These are phyloP conservation scores for Ferrisia virgata DNA, from an alignment of 2,888 invertebrate species.

Conservation along the genomic window DNA sequence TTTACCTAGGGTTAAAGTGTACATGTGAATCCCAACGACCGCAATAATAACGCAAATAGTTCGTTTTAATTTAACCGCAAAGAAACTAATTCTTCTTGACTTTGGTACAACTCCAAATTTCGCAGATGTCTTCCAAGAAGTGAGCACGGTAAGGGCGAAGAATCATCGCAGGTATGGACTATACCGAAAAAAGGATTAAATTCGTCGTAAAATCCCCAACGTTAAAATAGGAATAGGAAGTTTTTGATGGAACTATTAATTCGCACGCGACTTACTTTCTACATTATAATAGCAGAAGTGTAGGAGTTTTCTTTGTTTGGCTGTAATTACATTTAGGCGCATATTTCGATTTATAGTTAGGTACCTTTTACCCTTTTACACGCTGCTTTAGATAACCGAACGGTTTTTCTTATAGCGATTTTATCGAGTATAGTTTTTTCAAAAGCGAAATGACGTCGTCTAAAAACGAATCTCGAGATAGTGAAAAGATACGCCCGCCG, in stretches of 20 bases:
- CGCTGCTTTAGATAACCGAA: background rate
- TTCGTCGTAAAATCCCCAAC: background rate
- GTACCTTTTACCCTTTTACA: background rate
- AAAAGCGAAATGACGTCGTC: background rate
- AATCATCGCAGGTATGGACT: no score
- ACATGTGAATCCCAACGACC: no score
- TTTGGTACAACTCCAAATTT: conserved; percentile 6
- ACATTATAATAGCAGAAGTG: background rate
- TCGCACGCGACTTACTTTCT: background rate
- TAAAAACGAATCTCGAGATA: background rate
- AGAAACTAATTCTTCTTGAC: background rate
- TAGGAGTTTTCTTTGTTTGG: background rate
- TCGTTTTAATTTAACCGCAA: background rate
- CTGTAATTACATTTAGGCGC: background rate
- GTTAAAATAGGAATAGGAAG: background rate
- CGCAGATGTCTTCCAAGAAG: background rate
- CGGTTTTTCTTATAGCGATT: background rate
- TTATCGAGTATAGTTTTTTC: background rate
- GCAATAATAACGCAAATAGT: background rate
- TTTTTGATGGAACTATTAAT: background rate
- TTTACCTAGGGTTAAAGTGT: background rate
- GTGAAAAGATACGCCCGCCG: background rate
- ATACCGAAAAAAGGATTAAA: no score
- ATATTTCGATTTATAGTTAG: background rate
- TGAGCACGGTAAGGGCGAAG: background rate